phyloP scores from a whole-genome alignment of 2,797 vertebrate genomes.

The Hypotaenidia philippensis region DNA sequence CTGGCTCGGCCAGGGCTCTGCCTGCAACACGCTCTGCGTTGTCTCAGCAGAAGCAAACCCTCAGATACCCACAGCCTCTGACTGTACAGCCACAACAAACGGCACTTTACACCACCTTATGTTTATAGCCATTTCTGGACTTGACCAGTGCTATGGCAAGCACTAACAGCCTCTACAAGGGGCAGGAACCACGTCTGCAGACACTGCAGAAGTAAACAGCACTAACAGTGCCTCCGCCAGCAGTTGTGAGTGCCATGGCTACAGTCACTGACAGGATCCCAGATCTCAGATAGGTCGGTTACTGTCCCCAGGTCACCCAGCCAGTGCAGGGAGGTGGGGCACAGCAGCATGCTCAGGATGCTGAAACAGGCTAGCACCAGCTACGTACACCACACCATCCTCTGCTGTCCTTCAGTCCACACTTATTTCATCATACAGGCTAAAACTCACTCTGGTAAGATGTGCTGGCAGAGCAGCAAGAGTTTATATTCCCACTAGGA shows the following conservation, averaged over 20 bases:
- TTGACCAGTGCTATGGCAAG: neutral
- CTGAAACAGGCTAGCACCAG: accelerated
- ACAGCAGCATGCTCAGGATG: accelerated
- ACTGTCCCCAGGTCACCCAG: neutral
- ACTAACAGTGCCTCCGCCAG: neutral
- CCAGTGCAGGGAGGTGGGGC: neutral
- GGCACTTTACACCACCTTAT: neutral
- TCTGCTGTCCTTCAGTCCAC: neutral
- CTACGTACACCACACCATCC: neutral
- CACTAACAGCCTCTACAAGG: neutral
- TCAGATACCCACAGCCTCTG: neutral
- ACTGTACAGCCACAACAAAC: neutral
- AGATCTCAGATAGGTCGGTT: accelerated
- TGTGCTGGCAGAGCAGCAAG: accelerated
- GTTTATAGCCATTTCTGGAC: too few relatives aligned
- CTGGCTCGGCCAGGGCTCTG: neutral
- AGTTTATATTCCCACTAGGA: neutral
- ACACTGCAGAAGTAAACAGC: accelerated
- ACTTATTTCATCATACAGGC: neutral
- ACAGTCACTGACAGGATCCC: accelerated
- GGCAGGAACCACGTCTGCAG: neutral
- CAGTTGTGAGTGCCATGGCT: accelerated
- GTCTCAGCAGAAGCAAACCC: neutral
- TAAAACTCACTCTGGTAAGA: neutral
- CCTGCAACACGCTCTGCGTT: accelerated